phyloP scores from a whole-genome alignment of 2,113 vertebrate species.

The Podilymbus podiceps region DNA sequence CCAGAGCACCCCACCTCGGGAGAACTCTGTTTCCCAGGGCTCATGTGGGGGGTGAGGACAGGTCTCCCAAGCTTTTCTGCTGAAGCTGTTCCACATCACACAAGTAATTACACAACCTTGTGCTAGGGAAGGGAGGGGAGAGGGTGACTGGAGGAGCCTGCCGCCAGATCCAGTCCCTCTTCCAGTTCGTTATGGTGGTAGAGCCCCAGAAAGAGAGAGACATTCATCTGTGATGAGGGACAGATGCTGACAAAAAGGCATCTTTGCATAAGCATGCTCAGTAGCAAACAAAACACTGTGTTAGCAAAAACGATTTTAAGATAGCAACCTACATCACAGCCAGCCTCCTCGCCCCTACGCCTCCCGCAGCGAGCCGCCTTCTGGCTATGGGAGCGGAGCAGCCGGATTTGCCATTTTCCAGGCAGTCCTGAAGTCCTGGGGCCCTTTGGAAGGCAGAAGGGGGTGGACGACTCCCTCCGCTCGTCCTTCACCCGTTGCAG shows the following conservation, averaged over 20 bases:
- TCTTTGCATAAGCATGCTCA: background rate
- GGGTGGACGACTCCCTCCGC: fast-evolving
- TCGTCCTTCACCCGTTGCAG: background rate
- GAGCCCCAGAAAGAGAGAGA: background rate
- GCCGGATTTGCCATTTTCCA: background rate
- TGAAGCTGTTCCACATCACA: background rate
- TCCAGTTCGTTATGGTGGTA: background rate
- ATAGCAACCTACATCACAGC: background rate
- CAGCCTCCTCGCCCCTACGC: background rate
- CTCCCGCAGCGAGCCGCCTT: background rate
- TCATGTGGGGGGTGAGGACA: background rate
- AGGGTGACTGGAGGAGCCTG: background rate
- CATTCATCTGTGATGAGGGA: background rate
- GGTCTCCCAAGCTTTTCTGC: conserved; percentile 9
- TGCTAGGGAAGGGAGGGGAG: background rate
- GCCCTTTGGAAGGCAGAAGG: background rate
- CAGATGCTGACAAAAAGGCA: background rate
- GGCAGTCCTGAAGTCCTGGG: background rate
- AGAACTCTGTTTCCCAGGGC: background rate
- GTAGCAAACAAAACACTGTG: background rate
- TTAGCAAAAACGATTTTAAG: conserved; percentile 3
- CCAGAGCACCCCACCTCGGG: background rate
- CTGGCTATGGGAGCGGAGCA: background rate
- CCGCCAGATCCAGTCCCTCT: background rate
- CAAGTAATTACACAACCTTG: background rate